Evolutionary conservation across 2,888 invertebrate genomes (phyloP), one percentile per base, ranked within the genome.

Genomic region (Amiota communis): DNA sequence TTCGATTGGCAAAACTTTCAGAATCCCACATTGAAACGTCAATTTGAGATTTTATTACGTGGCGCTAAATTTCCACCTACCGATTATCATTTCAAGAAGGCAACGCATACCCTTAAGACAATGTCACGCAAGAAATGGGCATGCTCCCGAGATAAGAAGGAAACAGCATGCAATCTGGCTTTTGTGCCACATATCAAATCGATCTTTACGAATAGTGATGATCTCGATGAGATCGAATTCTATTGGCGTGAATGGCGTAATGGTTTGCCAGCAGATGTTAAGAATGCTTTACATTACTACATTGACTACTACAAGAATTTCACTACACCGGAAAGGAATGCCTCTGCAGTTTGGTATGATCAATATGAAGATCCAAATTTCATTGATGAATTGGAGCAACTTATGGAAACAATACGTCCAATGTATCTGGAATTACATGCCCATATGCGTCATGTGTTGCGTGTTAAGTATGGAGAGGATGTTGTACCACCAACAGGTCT

Each of bases 361-460:
- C 74, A 79, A 17, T 84, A 83, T 70, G 81, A 83, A 56, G 81
- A 84, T 77, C 48, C 77, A 0, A 77, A 79, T 57, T 78, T 85
- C 49, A 74, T 83, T 1, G 65, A 75, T 8, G 82, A 81, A 51
- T 64, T 85, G 64, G 80, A 81, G 23, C 61, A 20, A 0, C 74
- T 82, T 15, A 82, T 84, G 81, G 91, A 92, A 68, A 92, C 94
- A 83, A 89, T 97, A 69, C 92, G 92, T 77, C 96, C 96, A 0
- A 88, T 97, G 11, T 97, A 97, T 87, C 90, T 93, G 68, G 93
- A 96, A 84, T 90, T 96, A 9, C 96, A 96, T 86, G 95, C 95
- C 0, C 96, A 95, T 81, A 93, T 95, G 2, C 91, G 96, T 78
- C 91, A 92, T 79, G 92, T 93, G 71, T 89, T 96, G 51, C 90